Conservation (phyloP, 2,797 vertebrate species). For the Synanceia verrucosa region DNA sequence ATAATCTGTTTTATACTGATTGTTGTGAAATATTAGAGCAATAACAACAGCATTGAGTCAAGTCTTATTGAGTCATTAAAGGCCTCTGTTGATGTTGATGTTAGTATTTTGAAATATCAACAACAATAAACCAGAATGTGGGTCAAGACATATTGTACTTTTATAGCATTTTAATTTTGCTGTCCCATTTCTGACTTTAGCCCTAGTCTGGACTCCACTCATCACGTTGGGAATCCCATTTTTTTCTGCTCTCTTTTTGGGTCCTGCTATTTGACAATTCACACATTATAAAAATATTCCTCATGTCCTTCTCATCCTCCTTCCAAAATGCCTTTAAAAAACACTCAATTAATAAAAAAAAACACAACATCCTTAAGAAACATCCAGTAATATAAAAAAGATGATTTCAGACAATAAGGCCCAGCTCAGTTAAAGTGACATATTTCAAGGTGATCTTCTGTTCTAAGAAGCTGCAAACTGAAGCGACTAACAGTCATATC, state of each 20-base stretch:
- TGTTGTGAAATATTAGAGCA: neutral
- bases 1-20: neutral
- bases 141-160: neutral
- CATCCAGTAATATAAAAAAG: neutral
- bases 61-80: neutral
- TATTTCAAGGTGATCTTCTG: neutral
- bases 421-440: neutral
- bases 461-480: neutral
- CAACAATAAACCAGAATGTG: neutral
- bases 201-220: neutral
- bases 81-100: neutral
- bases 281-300: conserved; percentile 6
- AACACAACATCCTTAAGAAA: neutral
- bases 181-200: neutral
- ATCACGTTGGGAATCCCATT: too few relatives aligned
- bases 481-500: conserved; percentile 10
- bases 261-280: neutral
- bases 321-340: neutral
- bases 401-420: neutral
- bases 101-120: neutral
- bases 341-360: neutral
- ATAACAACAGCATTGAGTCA: neutral
- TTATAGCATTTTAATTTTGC: neutral
- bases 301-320: neutral
- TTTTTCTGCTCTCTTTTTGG: too few relatives aligned